Base-by-base conservation (phyloP, 2,113 vertebrate species). In the Elachura formosa region DNA sequence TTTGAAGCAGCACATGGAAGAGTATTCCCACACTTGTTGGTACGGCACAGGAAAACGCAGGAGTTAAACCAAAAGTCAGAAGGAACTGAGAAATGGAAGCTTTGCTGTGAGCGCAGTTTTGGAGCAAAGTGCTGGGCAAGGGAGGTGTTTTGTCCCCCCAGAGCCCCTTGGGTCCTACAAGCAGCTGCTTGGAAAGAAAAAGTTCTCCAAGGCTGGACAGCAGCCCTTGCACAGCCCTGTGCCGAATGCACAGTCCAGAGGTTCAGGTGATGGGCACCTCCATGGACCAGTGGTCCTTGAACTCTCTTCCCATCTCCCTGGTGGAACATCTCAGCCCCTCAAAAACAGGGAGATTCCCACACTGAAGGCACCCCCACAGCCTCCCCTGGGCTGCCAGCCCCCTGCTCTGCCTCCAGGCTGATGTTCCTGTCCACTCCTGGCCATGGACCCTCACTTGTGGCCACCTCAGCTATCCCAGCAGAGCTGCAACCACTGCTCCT, bases 381-480 rank as follows among this genome's bases (percentile, higher is more conserved):
- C 33, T 6, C 16, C 36, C 52, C 38, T 2, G 11, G 31, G 19
- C 18, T 20, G 38, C 23, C 3, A 10, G 58, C 29, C 29, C 38
- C 38, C 8, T 4, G 10, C 2, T 1, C 41, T 28, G 2, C 48
- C 24, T 1, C 2, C 29, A 56, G 61, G 69, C 58, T 33, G 38
- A 33, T 26, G 67, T 0, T 26, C 46, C 55, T 4, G 7, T 1
- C 41, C 22, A 0, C 14, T 1, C 20, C 0, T 34, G 43, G 17
- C 55, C 54, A 21, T 0, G 0, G 46, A 24, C 25, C 48, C 49
- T n/a, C 0, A 0, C 14, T 38, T 58, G 1, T 25, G 78, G 58
- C 52, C 73, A 31, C 13, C 33, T 0, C 12, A 13, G 31, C 63
- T 49, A 55, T 34, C 56, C 36, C 9, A 59, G 82, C 21, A 67